Base-by-base conservation (phyloP, 53 echinoderm and acorn worm genomes). In the Astropecten irregularis region DNA sequence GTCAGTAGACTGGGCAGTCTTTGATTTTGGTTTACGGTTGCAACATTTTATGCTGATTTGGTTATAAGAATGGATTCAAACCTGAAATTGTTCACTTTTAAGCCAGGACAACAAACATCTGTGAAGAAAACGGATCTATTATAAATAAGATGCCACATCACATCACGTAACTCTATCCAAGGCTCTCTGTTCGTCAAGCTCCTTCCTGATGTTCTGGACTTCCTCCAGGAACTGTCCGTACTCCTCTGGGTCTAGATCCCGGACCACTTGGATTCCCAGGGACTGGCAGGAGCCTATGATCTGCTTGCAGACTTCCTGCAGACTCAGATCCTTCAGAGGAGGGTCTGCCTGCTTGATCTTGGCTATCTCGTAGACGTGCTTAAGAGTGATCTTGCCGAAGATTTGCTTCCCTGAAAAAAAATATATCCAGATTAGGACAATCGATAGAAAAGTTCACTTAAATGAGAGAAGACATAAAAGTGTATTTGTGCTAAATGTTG, bases 281-380 rank as follows among this genome's bases (percentile, higher is more conserved):
- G 93, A 92, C 14, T 83, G 73, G 7, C 90, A 86, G 3, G 93
- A 82, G 4, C 94, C 97, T 0, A 97, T 90, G 11, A 90, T 77
- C 59, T 69, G 84, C 66, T 92, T 94, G 81, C 97, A 97, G 3
- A 97, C 74, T 0, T 92, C 73, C 39, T 90, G 83, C 60, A 97
- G 69, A 25, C 81, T 76, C 13, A 85, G 48, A 14, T 89, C 90
- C 63, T 84, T 66, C 48, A 92, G 68, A 44, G 71, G 83, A 20
- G 71, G 69, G 21, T 94, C 97, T 48, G 90, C 81, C n/a, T 89
- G 86, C 67, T 97, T 97, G 27, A 97, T 90, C 66, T 90, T 85
- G 50, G 97, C 97, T 34, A 97, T 97, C 81, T 97, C 97, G 57
- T 92, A 97, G 44, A 97, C 56, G 35, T 97, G 97, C 40, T 97